These are phyloP conservation scores for Neoitamus cyanurus DNA, from an alignment of 2,888 invertebrate species.

Conservation along the genomic window DNA sequence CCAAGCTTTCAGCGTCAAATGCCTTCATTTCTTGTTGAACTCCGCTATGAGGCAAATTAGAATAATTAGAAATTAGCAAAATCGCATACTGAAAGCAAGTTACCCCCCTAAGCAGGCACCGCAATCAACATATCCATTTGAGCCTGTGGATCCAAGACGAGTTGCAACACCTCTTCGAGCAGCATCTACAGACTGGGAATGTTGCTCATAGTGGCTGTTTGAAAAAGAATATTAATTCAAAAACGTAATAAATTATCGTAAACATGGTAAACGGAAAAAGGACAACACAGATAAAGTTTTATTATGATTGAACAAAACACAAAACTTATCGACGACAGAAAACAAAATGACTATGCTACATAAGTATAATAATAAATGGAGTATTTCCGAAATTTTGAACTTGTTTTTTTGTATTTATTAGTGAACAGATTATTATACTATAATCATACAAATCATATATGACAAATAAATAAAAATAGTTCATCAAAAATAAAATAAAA, in stretches of 20 bases:
- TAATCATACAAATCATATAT: too few relatives aligned
- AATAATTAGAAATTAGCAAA: too few relatives aligned
- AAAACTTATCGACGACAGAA: background rate
- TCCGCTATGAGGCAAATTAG: too few relatives aligned
- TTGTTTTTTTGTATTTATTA: too few relatives aligned
- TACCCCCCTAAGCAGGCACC: conserved; percentile 42
- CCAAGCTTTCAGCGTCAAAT: conserved; percentile 4
- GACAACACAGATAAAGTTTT: background rate
- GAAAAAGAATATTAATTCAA: background rate
- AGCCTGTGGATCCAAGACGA: conserved; percentile 54
- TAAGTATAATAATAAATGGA: background rate
- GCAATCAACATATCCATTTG: conserved; percentile 48
- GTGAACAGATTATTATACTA: too few relatives aligned
- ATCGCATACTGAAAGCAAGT: background rate
- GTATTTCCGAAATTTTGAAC: background rate
- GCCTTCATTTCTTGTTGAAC: background rate
- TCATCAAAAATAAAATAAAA: too few relatives aligned
- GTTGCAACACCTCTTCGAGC: conserved; percentile 59
- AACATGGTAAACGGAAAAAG: background rate
- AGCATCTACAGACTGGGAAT: conserved; percentile 61
- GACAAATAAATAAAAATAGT: too few relatives aligned
- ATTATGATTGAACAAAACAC: background rate
- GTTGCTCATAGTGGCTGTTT: conserved; percentile 61
- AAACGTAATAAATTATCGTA: background rate
- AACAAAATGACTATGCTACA: background rate